Evolutionary conservation across 2,888 invertebrate species (phyloP).

Genomic region (Metopia argyrocephala): DNA sequence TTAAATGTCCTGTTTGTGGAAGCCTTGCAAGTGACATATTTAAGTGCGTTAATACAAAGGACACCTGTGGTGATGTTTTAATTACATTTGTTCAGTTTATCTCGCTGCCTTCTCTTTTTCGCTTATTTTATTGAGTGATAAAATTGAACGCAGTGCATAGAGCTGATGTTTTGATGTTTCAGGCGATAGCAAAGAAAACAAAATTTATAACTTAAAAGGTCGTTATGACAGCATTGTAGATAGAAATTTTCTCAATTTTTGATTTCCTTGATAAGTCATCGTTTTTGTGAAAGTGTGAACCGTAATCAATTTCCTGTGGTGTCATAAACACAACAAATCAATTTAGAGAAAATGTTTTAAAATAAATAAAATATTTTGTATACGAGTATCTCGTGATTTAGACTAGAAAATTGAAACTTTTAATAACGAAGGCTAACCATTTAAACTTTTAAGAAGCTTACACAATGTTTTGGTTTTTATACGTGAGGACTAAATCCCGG

Average conservation of each 20-base stretch:
- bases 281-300: slow-evolving; percentile 54
- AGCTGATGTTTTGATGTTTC: slow-evolving; percentile 39
- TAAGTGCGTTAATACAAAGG: slow-evolving; percentile 72
- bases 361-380: slow-evolving; percentile 17
- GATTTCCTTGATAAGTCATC: slow-evolving; percentile 60
- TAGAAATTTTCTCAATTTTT: slow-evolving; percentile 45
- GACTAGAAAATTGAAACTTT: neutral
- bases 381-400: neutral
- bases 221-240: slow-evolving; percentile 64
- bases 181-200: slow-evolving; percentile 35
- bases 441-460: too few species aligned
- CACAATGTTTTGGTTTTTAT: too few species aligned
- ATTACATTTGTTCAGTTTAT: slow-evolving; percentile 70
- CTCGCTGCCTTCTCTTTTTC: slow-evolving; percentile 34
- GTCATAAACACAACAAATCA: slow-evolving; percentile 56
- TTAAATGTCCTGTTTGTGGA: slow-evolving; percentile 67
- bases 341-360: slow-evolving; percentile 49
- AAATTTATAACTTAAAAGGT: slow-evolving; percentile 58
- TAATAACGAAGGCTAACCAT: neutral
- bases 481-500: too few species aligned
- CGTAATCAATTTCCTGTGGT: slow-evolving; percentile 61
- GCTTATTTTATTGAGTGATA: neutral
- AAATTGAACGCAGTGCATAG: neutral
- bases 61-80: slow-evolving; percentile 76
- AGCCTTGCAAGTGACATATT: slow-evolving; percentile 77